Evolutionary conservation across 2,113 vertebrate species (phyloP), one percentile per base, ranked within the genome.

Genomic region (Corvus hawaiiensis): DNA sequence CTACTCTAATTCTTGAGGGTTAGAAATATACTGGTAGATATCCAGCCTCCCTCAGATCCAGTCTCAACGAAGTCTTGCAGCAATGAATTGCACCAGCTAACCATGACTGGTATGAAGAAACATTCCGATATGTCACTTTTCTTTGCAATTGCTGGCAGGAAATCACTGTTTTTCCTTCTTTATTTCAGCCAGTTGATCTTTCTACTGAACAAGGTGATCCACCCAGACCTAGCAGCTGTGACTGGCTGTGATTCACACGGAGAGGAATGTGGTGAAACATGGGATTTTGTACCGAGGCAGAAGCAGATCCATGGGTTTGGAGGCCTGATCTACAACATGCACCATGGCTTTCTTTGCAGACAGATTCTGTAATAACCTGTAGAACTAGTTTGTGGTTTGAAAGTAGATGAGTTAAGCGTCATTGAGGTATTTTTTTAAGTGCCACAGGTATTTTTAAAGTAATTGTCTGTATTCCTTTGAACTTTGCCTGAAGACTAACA

Each of bases 391-490:
- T 81, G 61, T 68, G 79, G 33, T 87, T 94, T 90, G 43, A 85
- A 92, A 58, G 62, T 55, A 58, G n/a, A 74, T 94, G 35, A 75
- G 35, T 73, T 84, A 92, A 96, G 30, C 87, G 37, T 37, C 52
- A 51, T 2, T 75, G 66, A 84, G 68, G 72, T 35, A 9, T 46
- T 87, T 86, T 89, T 62, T 93, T 19, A 90, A 76, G n/a, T 32
- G 63, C 56, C 62, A 52, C 15, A 11, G n/a, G n/a, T 77, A 56
- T 86, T 73, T 86, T 78, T 35, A 66, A 93, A 79, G 78, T 82
- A 86, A 66, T 84, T 94, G 46, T 56, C 56, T 81, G 52, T 91
- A 91, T 79, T 94, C 62, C 87, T 97, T 94, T 96, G 62, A 94
- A 71, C 73, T 82, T 90, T 82, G 87, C 93, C 94, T 75, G 69